Evolutionary conservation across 2,888 invertebrate species (phyloP).

Genomic region (Tipula helvola): DNA sequence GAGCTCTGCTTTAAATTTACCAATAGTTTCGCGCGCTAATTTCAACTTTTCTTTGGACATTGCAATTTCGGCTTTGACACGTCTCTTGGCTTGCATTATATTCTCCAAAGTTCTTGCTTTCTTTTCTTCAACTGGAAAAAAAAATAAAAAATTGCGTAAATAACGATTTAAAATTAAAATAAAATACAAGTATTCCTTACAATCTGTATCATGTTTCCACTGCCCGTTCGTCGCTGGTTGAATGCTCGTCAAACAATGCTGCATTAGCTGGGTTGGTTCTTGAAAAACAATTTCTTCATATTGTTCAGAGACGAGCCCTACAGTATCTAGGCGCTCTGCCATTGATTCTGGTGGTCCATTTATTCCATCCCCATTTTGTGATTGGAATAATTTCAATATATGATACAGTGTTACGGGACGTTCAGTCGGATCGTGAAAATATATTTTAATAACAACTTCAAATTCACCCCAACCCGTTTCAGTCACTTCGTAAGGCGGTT

Average conservation of each 20-base stretch:
- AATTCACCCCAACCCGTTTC: conserved; percentile 99
- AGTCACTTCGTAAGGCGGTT: conserved; percentile 93
- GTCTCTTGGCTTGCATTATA: conserved; percentile 65
- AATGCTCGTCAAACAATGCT: conserved; percentile 66
- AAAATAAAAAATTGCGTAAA: background rate
- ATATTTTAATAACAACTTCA: conserved; percentile 94
- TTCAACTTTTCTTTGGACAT: conserved; percentile 76
- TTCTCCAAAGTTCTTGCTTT: conserved; percentile 67
- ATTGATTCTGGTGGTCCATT: conserved; percentile 16
- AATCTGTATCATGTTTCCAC: conserved; percentile 81
- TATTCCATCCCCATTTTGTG: conserved; percentile 42
- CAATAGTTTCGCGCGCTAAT: conserved; percentile 72
- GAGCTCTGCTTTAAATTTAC: conserved; percentile 69
- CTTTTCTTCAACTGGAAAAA: conserved; percentile 72
- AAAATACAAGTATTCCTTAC: conserved; percentile 11
- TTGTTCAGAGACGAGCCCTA: conserved; percentile 76
- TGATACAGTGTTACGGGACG: conserved; percentile 88
- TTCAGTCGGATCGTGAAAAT: conserved; percentile 89
- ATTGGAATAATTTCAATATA: conserved; percentile 87
- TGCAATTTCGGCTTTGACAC: conserved; percentile 68
- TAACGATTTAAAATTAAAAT: conserved; percentile 14
- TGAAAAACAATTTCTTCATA: conserved; percentile 95
- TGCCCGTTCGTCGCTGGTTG: conserved; percentile 58
- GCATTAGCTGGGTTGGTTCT: conserved; percentile 82
- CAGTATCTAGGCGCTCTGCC: conserved; percentile 38